phyloP scores from a whole-genome alignment of 2,113 vertebrate species.

The Ciconia maguari region DNA sequence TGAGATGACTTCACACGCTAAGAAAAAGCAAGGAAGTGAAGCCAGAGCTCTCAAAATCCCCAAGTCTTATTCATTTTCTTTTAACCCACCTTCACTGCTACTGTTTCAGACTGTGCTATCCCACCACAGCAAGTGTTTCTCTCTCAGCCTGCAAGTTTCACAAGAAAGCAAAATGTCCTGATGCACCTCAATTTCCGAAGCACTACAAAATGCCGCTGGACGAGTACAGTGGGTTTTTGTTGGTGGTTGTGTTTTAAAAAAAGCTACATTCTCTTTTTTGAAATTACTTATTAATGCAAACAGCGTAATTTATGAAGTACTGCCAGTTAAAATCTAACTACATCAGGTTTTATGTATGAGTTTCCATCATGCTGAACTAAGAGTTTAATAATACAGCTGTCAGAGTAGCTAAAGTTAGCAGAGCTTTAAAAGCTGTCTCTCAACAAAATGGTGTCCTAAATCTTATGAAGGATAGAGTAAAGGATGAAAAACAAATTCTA shows the following conservation, averaged over 20 bases:
- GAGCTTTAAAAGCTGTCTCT: conserved; percentile 9
- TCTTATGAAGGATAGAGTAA: neutral
- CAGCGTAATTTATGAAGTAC: neutral
- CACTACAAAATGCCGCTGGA: neutral
- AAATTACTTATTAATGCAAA: conserved; percentile 24
- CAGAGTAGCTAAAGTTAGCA: conserved; percentile 19
- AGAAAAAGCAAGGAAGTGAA: neutral
- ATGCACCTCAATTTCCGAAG: neutral
- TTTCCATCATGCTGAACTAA: conserved; percentile 22
- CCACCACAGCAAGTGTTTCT: neutral
- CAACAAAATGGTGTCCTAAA: neutral
- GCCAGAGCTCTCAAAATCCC: neutral
- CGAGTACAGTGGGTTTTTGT: neutral
- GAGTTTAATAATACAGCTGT: conserved; percentile 54
- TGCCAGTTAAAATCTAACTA: conserved; percentile 10
- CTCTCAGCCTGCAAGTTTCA: neutral
- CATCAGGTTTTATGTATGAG: neutral
- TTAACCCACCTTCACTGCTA: neutral
- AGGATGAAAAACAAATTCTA: neutral
- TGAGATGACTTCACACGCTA: neutral
- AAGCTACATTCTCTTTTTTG: neutral
- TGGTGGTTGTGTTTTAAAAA: neutral
- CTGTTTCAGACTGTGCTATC: neutral
- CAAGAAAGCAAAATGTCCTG: neutral
- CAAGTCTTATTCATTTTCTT: neutral